These are phyloP conservation scores for Meteorus sp. DNA, from an alignment of 1,140 invertebrate genomes.

Conservation along the genomic window DNA sequence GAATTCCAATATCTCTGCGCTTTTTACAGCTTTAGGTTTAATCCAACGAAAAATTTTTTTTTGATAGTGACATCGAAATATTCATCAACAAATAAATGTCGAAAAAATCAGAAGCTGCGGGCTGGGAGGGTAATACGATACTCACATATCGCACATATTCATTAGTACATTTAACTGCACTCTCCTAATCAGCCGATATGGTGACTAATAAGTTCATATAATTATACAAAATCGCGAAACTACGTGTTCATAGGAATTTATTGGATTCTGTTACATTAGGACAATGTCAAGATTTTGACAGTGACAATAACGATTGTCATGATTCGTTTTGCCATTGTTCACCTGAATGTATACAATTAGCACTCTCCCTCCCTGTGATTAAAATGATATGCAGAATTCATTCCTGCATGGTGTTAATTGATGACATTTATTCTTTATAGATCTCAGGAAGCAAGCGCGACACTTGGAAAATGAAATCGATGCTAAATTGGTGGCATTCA, in stretches of 20 bases:
- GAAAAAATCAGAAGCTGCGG: constrained; percentile 15
- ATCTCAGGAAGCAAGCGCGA: constrained; percentile 89
- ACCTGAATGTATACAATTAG: neutral
- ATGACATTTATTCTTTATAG: constrained; percentile 59
- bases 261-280: neutral
- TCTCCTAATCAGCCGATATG: neutral
- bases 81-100: constrained; percentile 6
- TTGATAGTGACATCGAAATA: neutral
- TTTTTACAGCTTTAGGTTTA: too few species aligned
- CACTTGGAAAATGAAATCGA: constrained; percentile 97
- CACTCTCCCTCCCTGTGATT: too few species aligned
- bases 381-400: too few species aligned
- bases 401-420: neutral
- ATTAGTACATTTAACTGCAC: too few species aligned
- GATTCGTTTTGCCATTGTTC: too few species aligned
- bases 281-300: neutral
- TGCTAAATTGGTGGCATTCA: constrained; percentile 91
- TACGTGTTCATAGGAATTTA: too few species aligned
- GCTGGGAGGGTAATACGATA: constrained; percentile 20
- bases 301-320: too few species aligned
- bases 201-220: neutral
- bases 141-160: neutral
- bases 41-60: too few species aligned
- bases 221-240: neutral
- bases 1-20: too few species aligned